Evolutionary conservation across 1,140 invertebrate species (phyloP).

Genomic region (Drosophila funebris): DNA sequence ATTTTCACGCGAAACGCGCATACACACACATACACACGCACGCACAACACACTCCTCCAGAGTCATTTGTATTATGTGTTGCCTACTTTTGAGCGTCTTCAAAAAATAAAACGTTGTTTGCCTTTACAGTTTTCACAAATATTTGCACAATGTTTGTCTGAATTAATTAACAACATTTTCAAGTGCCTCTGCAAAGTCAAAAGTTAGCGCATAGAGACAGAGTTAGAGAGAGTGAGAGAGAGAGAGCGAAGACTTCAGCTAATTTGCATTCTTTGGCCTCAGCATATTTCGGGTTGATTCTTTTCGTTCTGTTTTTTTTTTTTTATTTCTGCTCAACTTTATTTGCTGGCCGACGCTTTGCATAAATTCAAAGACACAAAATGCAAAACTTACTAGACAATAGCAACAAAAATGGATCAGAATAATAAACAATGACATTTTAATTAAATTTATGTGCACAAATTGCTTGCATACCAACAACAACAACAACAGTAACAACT

Average conservation of each 20-base stretch:
- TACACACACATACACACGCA: slow-evolving; percentile 16
- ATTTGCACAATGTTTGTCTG: slow-evolving; percentile 78
- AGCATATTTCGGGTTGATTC: slow-evolving; percentile 59
- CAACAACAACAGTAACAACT: slow-evolving; percentile 5
- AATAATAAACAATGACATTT: slow-evolving; percentile 45
- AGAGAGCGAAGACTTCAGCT: not conserved
- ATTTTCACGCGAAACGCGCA: slow-evolving; percentile 63
- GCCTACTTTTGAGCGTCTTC: slow-evolving; percentile 19
- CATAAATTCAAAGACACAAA: slow-evolving; percentile 56
- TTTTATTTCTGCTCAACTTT: slow-evolving; percentile 20
- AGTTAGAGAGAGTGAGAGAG: not conserved
- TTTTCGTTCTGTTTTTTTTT: slow-evolving; percentile 5
- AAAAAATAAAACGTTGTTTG: slow-evolving; percentile 39
- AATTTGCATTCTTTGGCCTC: slow-evolving; percentile 49
- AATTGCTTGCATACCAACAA: slow-evolving; percentile 32
- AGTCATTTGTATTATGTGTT: slow-evolving; percentile 45
- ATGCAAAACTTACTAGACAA: slow-evolving; percentile 26
- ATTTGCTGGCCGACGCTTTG: slow-evolving; percentile 62
- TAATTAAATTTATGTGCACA: slow-evolving; percentile 50
- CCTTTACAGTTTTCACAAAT: slow-evolving; percentile 58
- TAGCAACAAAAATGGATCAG: not conserved
- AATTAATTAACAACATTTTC: slow-evolving; percentile 75
- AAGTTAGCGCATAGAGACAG: not conserved
- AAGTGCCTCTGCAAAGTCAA: slow-evolving; percentile 23
- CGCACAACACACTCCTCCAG: not conserved